Base-by-base conservation (phyloP, 1,140 invertebrate species). In the Dendroctonus valens region DNA sequence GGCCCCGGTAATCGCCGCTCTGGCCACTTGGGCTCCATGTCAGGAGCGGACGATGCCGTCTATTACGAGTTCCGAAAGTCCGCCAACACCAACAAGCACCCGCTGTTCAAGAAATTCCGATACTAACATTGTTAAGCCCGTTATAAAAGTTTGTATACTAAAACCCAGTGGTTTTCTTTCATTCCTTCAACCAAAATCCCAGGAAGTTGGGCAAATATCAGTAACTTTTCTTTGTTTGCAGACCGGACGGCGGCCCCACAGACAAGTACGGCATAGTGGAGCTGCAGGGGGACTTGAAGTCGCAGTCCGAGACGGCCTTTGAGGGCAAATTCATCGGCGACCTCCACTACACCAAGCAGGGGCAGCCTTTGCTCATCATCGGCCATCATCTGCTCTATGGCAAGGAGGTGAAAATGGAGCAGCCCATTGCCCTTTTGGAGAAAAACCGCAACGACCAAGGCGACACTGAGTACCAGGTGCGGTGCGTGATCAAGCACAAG, bases 101-200 rank as follows among this genome's bases (percentile, higher is more conserved):
- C 95, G 11, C 81, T 98, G 39, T 98, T 98, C 81, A 98, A 98
- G 79, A 95, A 93, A 79, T 98, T 97, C 79, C 83, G 94, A 75
- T 83, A 82, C 70, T 87, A 79, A 82, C 37, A 44, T 44, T 58
- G 7, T 42, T 41, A 26, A 26, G 26, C 26, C 3, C 26, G 26
- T 26, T 26, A 26, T 26, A 26, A 26, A 26, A 26, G 26, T 26
- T 26, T 26, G 26, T 26, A 26, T 3, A 26, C 1, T 26, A 26
- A 26, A 26, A 26, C 26, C 26, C 26, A 26, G 26, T 3, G 26
- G 26, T 26, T 26, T 26, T 26, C 26, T 26, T 26, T 26, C 26
- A 26, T 26, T 26, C 26, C 26, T 26, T 26, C 26, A 26, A 26
- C 26, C 26, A 26, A 26, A 26, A 26, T 3, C 26, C 26, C 26